phyloP scores from a whole-genome alignment of 2,888 invertebrate species.

The Mantis religiosa region DNA sequence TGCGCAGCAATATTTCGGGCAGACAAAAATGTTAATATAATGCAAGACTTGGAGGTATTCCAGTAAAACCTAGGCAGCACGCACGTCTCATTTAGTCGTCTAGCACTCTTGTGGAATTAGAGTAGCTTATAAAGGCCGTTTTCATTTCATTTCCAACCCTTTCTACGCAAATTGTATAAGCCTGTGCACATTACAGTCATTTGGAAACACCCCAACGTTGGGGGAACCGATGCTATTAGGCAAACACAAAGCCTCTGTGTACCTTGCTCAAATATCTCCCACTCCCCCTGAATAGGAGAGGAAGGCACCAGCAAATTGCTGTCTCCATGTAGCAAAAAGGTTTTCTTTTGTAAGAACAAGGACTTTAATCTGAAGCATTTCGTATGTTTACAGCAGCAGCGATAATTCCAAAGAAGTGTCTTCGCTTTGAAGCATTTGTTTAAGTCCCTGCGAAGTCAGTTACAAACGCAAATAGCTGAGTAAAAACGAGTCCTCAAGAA shows the following conservation, averaged over 20 bases:
- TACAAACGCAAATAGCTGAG: too few species aligned
- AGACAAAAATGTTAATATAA: background rate
- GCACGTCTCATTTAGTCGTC: background rate
- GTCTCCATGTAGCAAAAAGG: background rate
- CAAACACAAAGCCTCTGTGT: background rate
- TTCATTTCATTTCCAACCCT: background rate
- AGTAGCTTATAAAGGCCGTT: background rate
- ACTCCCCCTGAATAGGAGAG: background rate
- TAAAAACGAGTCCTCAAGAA: too few species aligned
- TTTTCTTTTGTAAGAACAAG: background rate
- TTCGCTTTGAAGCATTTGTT: too few species aligned
- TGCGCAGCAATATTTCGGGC: background rate
- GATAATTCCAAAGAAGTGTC: too few species aligned
- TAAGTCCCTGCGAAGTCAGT: too few species aligned
- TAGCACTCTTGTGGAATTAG: background rate
- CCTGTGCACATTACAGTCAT: background rate
- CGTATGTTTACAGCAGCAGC: background rate
- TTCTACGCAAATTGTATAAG: background rate
- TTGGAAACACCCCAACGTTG: background rate
- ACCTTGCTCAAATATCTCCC: background rate
- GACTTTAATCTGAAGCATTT: background rate
- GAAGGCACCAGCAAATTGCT: background rate
- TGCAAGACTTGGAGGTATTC: background rate
- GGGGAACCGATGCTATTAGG: background rate
- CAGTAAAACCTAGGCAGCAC: background rate